phyloP scores from a whole-genome alignment of 1,140 invertebrate genomes.

The Neuroterus valhalla region DNA sequence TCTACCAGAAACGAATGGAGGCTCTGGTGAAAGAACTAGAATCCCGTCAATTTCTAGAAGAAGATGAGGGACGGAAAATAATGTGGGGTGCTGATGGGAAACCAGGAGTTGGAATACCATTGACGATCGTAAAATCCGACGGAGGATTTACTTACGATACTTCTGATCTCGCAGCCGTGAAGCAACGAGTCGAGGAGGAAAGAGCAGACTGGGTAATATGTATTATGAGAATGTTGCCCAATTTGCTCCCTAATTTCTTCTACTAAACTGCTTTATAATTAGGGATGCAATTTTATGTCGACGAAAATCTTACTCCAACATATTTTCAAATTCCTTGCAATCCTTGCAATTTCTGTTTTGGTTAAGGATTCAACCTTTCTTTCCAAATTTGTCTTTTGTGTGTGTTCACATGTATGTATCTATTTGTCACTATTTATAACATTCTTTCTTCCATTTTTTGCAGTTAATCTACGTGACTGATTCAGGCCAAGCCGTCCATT shows the following conservation, averaged over 20 bases:
- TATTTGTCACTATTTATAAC: too few species aligned
- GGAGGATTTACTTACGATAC: conserved; percentile 99
- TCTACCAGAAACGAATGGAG: conserved; percentile 96
- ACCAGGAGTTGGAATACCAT: conserved; percentile 80
- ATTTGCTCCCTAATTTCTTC: too few species aligned
- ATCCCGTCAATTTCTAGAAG: conserved; percentile 82
- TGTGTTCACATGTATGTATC: too few species aligned
- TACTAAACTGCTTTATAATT: too few species aligned
- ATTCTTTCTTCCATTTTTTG: too few species aligned
- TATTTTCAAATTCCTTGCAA: too few species aligned
- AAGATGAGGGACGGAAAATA: conserved; percentile 95
- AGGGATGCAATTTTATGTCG: too few species aligned
- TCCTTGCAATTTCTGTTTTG: too few species aligned
- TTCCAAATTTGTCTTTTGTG: too few species aligned
- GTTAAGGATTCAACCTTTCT: too few species aligned
- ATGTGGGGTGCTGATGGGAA: conserved; percentile 84
- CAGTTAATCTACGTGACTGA: conserved; percentile 96
- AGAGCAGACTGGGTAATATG: conserved; percentile 83
- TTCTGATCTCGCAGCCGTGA: conserved; percentile 95
- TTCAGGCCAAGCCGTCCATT: conserved; percentile 91
- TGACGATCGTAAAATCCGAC: conserved; percentile 98
- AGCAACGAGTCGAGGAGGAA: conserved; percentile 91
- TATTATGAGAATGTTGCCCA: too few species aligned
- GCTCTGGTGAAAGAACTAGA: conserved; percentile 88
- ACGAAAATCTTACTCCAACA: too few species aligned